Base-by-base conservation (phyloP, 2,888 invertebrate genomes). In the Mimachlamys varia region DNA sequence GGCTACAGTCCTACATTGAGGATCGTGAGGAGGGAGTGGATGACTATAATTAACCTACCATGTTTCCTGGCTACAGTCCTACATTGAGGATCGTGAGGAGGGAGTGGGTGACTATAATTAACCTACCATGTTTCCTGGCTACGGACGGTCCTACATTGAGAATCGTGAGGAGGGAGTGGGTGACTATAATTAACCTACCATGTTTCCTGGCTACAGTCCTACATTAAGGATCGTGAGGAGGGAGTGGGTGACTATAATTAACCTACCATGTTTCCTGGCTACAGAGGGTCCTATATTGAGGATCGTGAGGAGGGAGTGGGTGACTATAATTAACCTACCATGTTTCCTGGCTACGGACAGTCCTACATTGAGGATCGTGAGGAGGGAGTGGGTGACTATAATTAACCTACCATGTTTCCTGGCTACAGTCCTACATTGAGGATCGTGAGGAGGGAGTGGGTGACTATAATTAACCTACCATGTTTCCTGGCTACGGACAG, bases 111-210 rank as follows among this genome's bases (percentile, higher is more conserved):
- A 98, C 98, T 93, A 98, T n/a, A n/a, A n/a, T n/a, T n/a, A n/a
- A n/a, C n/a, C n/a, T n/a, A n/a, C n/a, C n/a, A n/a, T n/a, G 96
- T 92, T 98, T 98, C 94, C 99, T 97, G 44, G 99, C 99, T 38
- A 99, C 97, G 10, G 99, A 99, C 87, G 99, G 97, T 0, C 99
- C 99, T 0, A 98, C 98, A 93, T 98, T 98, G 92, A 99, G 97
- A 38, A 99, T 98, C 94, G 98, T 97, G 90, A 98, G 97, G 90
- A 99, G 97, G 95, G 98, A 98, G 90, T 98, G 98, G 58, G 98
- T 98, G 22, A 98, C 98, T 93, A 98, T n/a, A n/a, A n/a, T n/a
- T n/a, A n/a, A n/a, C n/a, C n/a, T n/a, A n/a, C n/a, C n/a, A n/a
- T n/a, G 96, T 92, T 98, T 98, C 94, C 99, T 97, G 44, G 99